These are phyloP conservation scores for Cydia splendana DNA, from an alignment of 1,140 invertebrate genomes.

Conservation along the genomic window DNA sequence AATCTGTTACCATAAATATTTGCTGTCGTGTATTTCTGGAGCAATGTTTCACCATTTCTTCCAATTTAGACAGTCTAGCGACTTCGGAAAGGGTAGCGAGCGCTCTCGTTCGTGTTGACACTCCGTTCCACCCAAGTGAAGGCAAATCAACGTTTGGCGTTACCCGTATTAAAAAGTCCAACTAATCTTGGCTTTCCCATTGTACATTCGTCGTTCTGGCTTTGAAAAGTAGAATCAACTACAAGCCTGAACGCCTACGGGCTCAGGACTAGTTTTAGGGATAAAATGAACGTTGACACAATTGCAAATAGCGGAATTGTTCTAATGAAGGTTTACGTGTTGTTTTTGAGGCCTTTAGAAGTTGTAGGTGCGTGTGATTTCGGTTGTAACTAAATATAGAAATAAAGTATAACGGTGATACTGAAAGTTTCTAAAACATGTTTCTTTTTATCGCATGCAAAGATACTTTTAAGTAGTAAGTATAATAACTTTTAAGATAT, in stretches of 20 bases:
- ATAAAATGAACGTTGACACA: conserved; percentile 3
- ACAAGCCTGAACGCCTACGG: conserved; percentile 3
- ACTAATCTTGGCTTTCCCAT: background rate
- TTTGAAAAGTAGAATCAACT: conserved; percentile 6
- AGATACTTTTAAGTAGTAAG: too few species aligned
- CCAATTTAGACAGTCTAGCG: conserved; percentile 14
- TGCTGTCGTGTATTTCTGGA: background rate
- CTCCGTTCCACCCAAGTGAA: conserved; percentile 12
- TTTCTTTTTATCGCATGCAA: too few species aligned
- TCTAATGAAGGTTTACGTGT: background rate
- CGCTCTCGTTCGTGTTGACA: conserved; percentile 6
- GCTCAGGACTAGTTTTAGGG: background rate
- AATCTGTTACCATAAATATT: conserved; percentile 1
- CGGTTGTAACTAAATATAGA: too few species aligned
- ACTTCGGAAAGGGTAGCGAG: background rate
- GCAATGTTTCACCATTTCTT: conserved; percentile 20
- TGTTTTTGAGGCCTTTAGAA: background rate
- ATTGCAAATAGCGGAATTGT: background rate
- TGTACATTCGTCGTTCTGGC: conserved; percentile 45
- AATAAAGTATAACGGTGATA: too few species aligned
- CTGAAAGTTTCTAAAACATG: too few species aligned
- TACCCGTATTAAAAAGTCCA: background rate
- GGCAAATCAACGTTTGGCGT: conserved; percentile 14
- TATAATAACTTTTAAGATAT: too few species aligned
- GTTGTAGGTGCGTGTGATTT: background rate